Conservation (phyloP, 2,888 invertebrate species). For the Rhyacophila evoluta region DNA sequence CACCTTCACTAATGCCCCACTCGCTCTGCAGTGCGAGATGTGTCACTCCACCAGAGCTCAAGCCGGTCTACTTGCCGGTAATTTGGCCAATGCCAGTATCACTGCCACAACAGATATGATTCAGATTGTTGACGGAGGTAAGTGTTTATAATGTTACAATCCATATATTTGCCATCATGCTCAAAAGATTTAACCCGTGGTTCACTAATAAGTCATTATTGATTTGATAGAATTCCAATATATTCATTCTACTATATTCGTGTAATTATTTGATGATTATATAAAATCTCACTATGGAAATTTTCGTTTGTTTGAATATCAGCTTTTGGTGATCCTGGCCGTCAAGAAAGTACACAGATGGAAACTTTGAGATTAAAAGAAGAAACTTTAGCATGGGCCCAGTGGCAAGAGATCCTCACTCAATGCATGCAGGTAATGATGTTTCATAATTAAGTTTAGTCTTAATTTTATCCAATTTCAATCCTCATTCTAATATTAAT, state of each 20-base stretch:
- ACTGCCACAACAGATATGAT: conserved; percentile 44
- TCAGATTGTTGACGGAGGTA: conserved; percentile 48
- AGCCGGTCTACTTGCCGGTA: conserved; percentile 48
- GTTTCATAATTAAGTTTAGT: too few species aligned
- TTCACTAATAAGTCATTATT: too few species aligned
- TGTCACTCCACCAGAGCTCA: conserved; percentile 73
- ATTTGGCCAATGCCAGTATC: conserved; percentile 61
- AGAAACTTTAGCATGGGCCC: conserved; percentile 88
- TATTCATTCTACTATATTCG: too few species aligned
- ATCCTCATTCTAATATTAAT: too few species aligned
- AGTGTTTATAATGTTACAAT: too few species aligned
- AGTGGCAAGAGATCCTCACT: conserved; percentile 91
- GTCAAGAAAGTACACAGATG: conserved; percentile 84
- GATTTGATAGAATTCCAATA: too few species aligned
- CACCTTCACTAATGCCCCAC: conserved; percentile 80
- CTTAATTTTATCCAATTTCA: too few species aligned
- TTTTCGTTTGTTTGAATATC: conserved; percentile 17
- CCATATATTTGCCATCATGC: too few species aligned
- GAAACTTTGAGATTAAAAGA: conserved; percentile 85
- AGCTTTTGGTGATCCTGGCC: conserved; percentile 62
- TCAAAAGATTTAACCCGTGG: too few species aligned
- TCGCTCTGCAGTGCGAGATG: conserved; percentile 77
- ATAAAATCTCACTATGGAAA: too few species aligned
- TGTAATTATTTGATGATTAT: too few species aligned
- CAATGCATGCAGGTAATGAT: conserved; percentile 90